phyloP scores from a whole-genome alignment of 2,113 vertebrate species.

The Nycticebus coucang region DNA sequence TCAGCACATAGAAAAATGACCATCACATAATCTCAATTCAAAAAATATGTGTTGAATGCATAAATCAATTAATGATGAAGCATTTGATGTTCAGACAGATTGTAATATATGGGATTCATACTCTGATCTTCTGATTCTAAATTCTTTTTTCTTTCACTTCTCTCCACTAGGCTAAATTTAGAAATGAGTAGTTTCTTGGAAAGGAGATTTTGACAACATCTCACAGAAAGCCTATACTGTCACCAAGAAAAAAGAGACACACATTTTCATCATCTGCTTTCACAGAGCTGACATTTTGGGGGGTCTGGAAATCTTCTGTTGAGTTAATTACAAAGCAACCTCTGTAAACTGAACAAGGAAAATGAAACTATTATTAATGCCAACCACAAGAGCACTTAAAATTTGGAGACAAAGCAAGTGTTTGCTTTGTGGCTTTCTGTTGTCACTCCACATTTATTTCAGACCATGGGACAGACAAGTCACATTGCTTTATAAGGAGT shows the following conservation, averaged over 20 bases:
- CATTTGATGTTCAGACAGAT: not conserved
- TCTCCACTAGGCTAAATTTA: not conserved
- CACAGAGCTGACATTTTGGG: not conserved
- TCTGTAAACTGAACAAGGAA: slow-evolving; percentile 14
- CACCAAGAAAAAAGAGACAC: not conserved
- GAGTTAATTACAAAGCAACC: slow-evolving; percentile 36
- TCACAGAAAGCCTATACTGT: not conserved
- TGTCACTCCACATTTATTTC: slow-evolving; percentile 57
- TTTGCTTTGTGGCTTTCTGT: slow-evolving; percentile 31
- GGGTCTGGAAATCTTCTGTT: not conserved
- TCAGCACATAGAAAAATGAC: not conserved
- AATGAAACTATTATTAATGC: not conserved
- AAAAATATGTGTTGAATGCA: not conserved
- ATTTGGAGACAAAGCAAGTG: slow-evolving; percentile 35
- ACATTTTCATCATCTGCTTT: slow-evolving; percentile 29
- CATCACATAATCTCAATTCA: not conserved
- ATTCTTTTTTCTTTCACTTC: not conserved
- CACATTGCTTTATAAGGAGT: slow-evolving; percentile 39
- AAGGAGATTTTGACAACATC: not conserved
- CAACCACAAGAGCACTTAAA: slow-evolving; percentile 50
- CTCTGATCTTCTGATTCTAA: not conserved
- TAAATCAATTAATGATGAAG: not conserved
- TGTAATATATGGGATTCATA: not conserved
- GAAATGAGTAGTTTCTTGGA: slow-evolving; percentile 28
- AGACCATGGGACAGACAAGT: slow-evolving; percentile 26